These are phyloP conservation scores for Andrena bicolor DNA, from an alignment of 2,888 invertebrate species.

Conservation along the genomic window DNA sequence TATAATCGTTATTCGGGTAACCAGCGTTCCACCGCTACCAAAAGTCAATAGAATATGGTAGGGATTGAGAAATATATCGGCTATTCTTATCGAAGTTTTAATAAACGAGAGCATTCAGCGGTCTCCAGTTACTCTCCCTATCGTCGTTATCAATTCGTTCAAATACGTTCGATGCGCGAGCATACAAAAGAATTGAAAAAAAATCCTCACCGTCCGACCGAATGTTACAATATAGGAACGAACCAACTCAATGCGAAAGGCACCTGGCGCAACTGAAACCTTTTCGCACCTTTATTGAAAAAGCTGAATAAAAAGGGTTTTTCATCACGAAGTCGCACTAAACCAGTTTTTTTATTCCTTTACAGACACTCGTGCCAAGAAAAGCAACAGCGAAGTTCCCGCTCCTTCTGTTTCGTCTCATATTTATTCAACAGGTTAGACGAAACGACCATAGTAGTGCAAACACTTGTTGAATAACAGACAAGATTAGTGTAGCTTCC, in stretches of 20 bases:
- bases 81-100: slow-evolving; percentile 34
- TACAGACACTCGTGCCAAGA: background rate
- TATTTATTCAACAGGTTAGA: slow-evolving; percentile 60
- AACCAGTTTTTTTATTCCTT: background rate
- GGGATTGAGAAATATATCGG: background rate
- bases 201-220: background rate
- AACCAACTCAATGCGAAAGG: background rate
- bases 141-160: slow-evolving; percentile 39
- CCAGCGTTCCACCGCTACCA: background rate
- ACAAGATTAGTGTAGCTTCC: slow-evolving; percentile 12
- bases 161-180: slow-evolving; percentile 31
- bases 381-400: background rate
- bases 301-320: background rate
- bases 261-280: too few species aligned
- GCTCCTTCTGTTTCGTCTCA: slow-evolving; percentile 2
- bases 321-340: background rate
- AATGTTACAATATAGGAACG: background rate
- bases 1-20: slow-evolving; percentile 1
- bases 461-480: slow-evolving; percentile 62
- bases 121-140: background rate
- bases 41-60: slow-evolving; percentile 26
- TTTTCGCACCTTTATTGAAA: too few species aligned
- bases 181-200: background rate
- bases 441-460: slow-evolving; percentile 23
- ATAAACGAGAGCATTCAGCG: slow-evolving; percentile 33